Percentiles rank a stretch among this genome's conserved stretches.
Conservation (phyloP, 2,113 vertebrate species). For the Tringa solitaria region DNA sequence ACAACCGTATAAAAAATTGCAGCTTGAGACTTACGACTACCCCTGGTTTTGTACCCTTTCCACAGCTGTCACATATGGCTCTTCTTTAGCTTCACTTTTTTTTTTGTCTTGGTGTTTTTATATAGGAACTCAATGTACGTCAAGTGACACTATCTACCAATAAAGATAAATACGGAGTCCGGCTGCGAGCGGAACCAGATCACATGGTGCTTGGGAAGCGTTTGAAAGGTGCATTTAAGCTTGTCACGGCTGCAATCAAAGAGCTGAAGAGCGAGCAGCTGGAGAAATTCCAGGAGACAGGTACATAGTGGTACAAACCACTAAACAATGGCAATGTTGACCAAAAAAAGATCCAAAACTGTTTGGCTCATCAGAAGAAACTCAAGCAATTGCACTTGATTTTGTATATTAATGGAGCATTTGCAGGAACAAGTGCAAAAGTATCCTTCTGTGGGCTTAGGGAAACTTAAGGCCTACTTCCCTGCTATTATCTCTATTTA, state of each 20-base stretch:
- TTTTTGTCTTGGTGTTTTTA: neutral
- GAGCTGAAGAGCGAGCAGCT: slow-evolving; percentile 88
- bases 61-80: neutral
- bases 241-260: slow-evolving; percentile 85
- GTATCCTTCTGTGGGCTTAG: neutral
- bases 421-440: neutral
- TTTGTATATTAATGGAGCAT: neutral
- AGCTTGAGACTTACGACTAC: accelerated
- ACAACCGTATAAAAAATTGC: accelerated
- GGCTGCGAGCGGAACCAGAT: slow-evolving; percentile 91
- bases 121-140: slow-evolving; percentile 92
- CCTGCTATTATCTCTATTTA: neutral
- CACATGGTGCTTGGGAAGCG: slow-evolving; percentile 96
- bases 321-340: accelerated
- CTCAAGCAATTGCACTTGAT: neutral
- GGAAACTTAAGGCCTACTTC: neutral
- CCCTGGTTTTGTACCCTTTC: neutral
- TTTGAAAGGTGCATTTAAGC: slow-evolving; percentile 92
- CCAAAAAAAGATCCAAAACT: neutral
- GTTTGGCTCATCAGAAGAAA: neutral
- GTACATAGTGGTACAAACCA: slow-evolving; percentile 40
- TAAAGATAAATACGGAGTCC: slow-evolving; percentile 89
- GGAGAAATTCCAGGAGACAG: slow-evolving; percentile 89
- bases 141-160: slow-evolving; percentile 89
- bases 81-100: neutral